Percentiles rank a stretch among this genome's conserved stretches.
These are phyloP conservation scores for Agrotis puta DNA, from an alignment of 2,888 invertebrate genomes.

Conservation along the genomic window DNA sequence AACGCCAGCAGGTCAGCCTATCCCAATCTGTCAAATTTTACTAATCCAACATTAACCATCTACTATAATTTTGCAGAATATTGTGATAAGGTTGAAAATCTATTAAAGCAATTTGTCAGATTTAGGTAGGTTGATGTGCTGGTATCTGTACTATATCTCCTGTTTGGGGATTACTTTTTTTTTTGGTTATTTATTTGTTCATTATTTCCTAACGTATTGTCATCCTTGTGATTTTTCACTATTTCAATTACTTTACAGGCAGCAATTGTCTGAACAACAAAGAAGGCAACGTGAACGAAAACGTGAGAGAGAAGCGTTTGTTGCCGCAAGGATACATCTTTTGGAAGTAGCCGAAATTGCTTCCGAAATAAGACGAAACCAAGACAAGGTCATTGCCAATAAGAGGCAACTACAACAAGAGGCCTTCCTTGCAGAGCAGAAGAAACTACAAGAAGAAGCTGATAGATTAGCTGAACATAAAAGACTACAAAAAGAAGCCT, in stretches of 20 bases:
- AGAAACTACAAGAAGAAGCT: neutral
- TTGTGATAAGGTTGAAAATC: too few relatives aligned
- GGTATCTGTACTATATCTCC: too few relatives aligned
- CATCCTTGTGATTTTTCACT: neutral
- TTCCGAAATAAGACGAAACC: neutral
- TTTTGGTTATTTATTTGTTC: too few relatives aligned
- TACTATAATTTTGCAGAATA: too few relatives aligned
- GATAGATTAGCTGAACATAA: neutral
- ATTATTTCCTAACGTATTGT: neutral
- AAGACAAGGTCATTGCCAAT: neutral
- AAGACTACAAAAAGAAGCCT: neutral
- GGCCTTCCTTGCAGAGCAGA: neutral
- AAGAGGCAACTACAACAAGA: conserved; percentile 7
- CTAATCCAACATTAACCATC: too few relatives aligned
- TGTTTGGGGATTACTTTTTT: too few relatives aligned
- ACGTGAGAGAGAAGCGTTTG: neutral
- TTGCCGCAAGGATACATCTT: neutral
- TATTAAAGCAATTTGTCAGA: too few relatives aligned
- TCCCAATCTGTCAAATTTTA: too few relatives aligned
- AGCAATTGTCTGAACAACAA: neutral
- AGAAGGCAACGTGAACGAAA: neutral
- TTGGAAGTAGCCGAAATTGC: neutral
- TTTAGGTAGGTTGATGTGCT: too few relatives aligned
- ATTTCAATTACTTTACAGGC: conserved; percentile 8
- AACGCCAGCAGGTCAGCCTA: too few relatives aligned